Evolutionary conservation across 2,888 invertebrate species (phyloP).

Genomic region (Caenorhabditis zanzibari): DNA sequence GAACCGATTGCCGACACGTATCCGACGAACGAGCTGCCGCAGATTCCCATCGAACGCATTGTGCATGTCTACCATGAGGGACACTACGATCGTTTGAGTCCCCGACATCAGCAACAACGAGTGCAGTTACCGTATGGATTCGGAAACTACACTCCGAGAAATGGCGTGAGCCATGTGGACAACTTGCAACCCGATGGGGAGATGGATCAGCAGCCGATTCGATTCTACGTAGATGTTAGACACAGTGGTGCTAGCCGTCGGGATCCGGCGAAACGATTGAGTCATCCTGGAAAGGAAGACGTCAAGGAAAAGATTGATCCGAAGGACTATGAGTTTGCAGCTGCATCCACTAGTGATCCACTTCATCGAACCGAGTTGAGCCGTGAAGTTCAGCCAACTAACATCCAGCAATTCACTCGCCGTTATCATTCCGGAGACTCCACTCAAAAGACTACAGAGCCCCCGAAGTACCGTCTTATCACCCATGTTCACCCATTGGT

Average conservation of each 20-base stretch:
- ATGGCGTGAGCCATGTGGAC: constrained; percentile 65
- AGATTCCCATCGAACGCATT: constrained; percentile 65
- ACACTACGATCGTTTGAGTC: constrained; percentile 61
- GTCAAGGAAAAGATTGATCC: constrained; percentile 54
- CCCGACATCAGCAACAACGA: constrained; percentile 39
- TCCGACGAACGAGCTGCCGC: constrained; percentile 61
- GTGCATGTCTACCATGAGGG: constrained; percentile 70
- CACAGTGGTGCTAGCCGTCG: constrained; percentile 69
- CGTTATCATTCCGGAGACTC: constrained; percentile 59
- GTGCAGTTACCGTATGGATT: constrained; percentile 60
- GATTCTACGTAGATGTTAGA: constrained; percentile 73
- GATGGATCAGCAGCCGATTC: constrained; percentile 72
- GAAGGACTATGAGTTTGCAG: constrained; percentile 55
- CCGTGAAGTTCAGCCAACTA: constrained; percentile 50
- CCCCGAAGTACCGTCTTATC: constrained; percentile 54
- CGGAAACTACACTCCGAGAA: constrained; percentile 61
- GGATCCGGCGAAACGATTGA: constrained; percentile 50
- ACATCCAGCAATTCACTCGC: constrained; percentile 59
- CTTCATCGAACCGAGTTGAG: constrained; percentile 52
- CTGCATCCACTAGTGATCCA: constrained; percentile 6
- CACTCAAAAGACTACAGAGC: constrained; percentile 10
- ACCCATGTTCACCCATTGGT: constrained; percentile 56
- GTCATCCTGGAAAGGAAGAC: constrained; percentile 72
- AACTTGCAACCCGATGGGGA: constrained; percentile 62
- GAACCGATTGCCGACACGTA: constrained; percentile 47